Base-by-base conservation (phyloP, 2,888 invertebrate genomes). In the Luperina testacea region DNA sequence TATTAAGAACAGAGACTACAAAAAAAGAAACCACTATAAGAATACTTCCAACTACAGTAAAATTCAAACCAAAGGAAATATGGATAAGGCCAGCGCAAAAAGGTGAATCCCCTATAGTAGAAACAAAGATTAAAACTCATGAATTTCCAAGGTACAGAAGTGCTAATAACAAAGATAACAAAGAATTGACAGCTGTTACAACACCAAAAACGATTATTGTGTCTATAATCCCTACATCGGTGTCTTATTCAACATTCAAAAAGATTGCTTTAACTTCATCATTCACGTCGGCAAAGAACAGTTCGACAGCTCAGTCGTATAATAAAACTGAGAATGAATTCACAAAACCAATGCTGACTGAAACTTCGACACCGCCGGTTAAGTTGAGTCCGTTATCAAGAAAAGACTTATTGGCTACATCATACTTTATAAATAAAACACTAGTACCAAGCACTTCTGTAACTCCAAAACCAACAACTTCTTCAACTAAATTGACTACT, bases 41-140 rank as follows among this genome's bases (percentile, higher is more conserved):
- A 92, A 87, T 88, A n/a, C 86, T 87, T 68, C 90, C 93, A 27
- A 94, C 94, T n/a, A 96, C 96, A 42, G 81, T 90, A 0, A 97
- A 96, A 90, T 94, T 94, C 48, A 95, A 96, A 84, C 95, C 95
- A n/a, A 97, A 97, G 90, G 97, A 97, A 89, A 97, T 97, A 90
- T 97, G 97, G 97, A 97, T 97, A 88, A 92, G 92, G 87, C 97
- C 97, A 67, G 94, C 96, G 0, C 96, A 96, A 92, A 97, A 97
- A 96, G 96, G 97, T 96, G 96, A 97, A 94, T 91, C 92, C 68
- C 48, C 89, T 53, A 83, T 83, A 77, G 86, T 91, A 82, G 95
- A 96, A 87, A 92, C 91, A 74, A 96, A 96, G 90, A 81, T 90
- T 63, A 94, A 93, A 92, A 85, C 87, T 84, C 91, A 94, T 70